Conservation (phyloP, 2,888 invertebrate genomes). For the Holacanthella duospinosa region DNA sequence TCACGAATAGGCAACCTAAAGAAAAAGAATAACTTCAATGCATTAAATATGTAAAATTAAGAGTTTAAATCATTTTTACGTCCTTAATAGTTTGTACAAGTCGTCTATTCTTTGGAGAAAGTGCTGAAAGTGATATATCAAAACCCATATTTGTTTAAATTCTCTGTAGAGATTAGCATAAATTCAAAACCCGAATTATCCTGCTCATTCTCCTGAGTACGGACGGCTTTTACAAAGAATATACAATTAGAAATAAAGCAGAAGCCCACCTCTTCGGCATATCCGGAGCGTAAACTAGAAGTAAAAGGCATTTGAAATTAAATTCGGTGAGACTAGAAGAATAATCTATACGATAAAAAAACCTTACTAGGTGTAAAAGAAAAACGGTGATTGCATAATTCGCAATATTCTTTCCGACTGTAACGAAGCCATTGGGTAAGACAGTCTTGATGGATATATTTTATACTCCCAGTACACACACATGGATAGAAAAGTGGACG, state of each 20-base stretch:
- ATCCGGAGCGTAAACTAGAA: constrained; percentile 84
- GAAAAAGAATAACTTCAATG: neutral
- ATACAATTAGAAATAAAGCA: neutral
- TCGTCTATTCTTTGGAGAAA: too few species aligned
- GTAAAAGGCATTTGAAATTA: neutral
- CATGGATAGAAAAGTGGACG: constrained; percentile 95
- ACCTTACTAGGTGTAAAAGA: constrained; percentile 81
- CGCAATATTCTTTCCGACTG: constrained; percentile 96
- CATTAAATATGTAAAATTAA: too few species aligned
- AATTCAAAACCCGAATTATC: too few species aligned
- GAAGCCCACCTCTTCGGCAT: constrained; percentile 73
- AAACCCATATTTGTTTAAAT: too few species aligned
- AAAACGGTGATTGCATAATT: constrained; percentile 92
- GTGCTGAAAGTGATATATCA: too few species aligned
- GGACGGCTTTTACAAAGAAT: too few species aligned
- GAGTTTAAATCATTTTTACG: neutral
- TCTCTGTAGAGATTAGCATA: too few species aligned
- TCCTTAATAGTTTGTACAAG: too few species aligned
- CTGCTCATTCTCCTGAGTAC: too few species aligned
- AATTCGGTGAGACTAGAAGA: too few species aligned
- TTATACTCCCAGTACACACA: constrained; percentile 97
- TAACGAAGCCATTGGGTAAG: constrained; percentile 98
- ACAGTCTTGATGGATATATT: constrained; percentile 98
- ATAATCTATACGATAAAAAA: constrained; percentile 1
- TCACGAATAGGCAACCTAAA: constrained; percentile 71